Evolutionary conservation across 2,888 invertebrate genomes (phyloP).

Genomic region (Calameuta idolon): DNA sequence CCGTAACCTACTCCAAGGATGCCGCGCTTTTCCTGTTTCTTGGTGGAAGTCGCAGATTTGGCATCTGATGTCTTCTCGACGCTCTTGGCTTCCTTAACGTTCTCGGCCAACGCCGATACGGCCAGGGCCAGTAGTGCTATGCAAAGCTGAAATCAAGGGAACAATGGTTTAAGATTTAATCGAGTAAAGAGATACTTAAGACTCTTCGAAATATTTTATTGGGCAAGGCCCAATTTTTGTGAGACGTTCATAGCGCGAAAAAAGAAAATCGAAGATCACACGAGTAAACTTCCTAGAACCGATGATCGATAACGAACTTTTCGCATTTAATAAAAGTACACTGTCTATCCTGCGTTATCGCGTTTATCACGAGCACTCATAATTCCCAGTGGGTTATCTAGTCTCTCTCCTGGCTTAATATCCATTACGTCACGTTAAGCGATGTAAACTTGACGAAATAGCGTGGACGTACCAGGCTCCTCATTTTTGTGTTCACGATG

Average conservation of each 20-base stretch:
- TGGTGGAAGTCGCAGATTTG: constrained; percentile 35
- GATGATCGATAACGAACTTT: background rate
- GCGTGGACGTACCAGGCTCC: constrained; percentile 61
- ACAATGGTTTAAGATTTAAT: background rate
- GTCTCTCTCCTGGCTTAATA: background rate
- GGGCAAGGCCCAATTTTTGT: background rate
- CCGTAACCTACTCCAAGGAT: constrained; percentile 84
- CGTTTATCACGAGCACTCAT: background rate
- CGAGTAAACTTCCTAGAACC: background rate
- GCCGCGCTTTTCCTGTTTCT: constrained; percentile 87
- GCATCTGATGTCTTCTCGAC: constrained; percentile 29
- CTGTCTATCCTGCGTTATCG: background rate
- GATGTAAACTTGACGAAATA: background rate
- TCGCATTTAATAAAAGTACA: background rate
- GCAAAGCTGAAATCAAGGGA: constrained; percentile 72
- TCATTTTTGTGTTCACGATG: constrained; percentile 65
- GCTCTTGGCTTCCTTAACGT: constrained; percentile 72
- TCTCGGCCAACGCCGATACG: constrained; percentile 76
- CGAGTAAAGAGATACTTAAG: background rate
- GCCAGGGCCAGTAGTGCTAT: constrained; percentile 81
- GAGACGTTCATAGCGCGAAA: background rate
- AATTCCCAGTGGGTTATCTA: background rate
- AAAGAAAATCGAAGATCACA: background rate
- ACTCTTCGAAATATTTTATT: background rate
- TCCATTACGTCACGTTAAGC: background rate